Base-by-base conservation (phyloP, 2,797 vertebrate species). In the Chaetodon trifasciatus region DNA sequence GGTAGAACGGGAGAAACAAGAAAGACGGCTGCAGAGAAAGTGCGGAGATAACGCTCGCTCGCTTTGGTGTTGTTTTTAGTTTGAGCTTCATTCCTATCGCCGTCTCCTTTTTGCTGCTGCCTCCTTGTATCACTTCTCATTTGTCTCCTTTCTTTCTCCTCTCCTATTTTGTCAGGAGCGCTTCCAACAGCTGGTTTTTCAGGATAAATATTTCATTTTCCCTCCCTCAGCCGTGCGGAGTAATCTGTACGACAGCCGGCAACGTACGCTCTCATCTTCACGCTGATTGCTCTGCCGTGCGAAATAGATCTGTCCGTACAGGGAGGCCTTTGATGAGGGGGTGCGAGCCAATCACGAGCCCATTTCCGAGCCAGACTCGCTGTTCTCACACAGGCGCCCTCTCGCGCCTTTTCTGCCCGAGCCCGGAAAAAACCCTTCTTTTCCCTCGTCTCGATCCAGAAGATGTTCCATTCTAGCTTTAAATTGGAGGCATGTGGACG, bases 401-500 rank as follows among this genome's bases (percentile, higher is more conserved):
- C 44, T 86, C 6, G 24, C 49, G 57, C 55, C 8, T 24, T 73
- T 47, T 23, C 32, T 2, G 2, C 32, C 52, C 16, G 1, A 16
- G 35, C 64, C 57, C 5, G 39, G 0, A 60, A 69, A 73, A 69
- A 55, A 70, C 44, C 7, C 42, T 56, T 70, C 6, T 47, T 15
- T 35, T 68, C 11, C 28, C 8, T 47, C 0, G 42, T 70, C 50
- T 78, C 13, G 39, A 82, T 73, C 19, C 0, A 66, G 42, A 62
- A 57, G 66, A 73, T 68, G 63, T 70, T 68, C 60, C 53, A n/a
- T 62, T 87, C 57, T 75, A 60, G 24, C 47, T 75, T 71, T 46
- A 82, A 91, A 94, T 94, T 84, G 70, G 74, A 93, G 92, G 66
- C 93, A 88, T 76, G 92, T 64, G 90, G 78, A 40, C 5, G 39